phyloP scores from a whole-genome alignment of 2,888 invertebrate species.

The Adelognathus sp. region DNA sequence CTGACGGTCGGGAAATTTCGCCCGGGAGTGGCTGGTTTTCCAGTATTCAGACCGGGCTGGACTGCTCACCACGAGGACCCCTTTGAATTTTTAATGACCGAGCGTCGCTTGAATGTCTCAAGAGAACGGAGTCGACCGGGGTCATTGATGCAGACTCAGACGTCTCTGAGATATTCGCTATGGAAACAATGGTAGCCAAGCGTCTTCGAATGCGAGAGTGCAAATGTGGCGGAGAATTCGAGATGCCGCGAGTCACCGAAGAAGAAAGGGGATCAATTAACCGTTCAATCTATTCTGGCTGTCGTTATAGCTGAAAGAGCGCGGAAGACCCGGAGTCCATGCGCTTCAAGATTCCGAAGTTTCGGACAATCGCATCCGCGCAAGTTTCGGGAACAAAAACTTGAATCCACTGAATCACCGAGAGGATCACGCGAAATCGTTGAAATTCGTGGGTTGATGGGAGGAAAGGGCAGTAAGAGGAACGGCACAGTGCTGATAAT shows the following conservation, averaged over 20 bases:
- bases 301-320: not conserved
- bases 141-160: not conserved
- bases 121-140: constrained; percentile 21
- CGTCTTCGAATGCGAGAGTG: not conserved
- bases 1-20: not conserved
- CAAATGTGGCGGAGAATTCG: not conserved
- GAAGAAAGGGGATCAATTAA: not conserved
- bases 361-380: not conserved
- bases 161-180: not conserved
- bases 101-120: constrained; percentile 34
- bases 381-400: not conserved
- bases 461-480: not conserved
- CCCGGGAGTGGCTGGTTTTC: not conserved
- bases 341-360: not conserved
- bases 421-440: not conserved
- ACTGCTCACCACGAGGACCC: not conserved
- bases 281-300: not conserved
- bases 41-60: not conserved
- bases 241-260: not conserved
- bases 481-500: not conserved
- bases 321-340: not conserved
- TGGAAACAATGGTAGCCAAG: not conserved
- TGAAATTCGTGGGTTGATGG: not conserved
- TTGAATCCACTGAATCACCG: not conserved
- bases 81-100: constrained; percentile 46